A percentile compares a stretch with the other conserved stretches of the same genome.
phyloP scores from a whole-genome alignment of 2,888 invertebrate species.

The Sinotaia quadrata region DNA sequence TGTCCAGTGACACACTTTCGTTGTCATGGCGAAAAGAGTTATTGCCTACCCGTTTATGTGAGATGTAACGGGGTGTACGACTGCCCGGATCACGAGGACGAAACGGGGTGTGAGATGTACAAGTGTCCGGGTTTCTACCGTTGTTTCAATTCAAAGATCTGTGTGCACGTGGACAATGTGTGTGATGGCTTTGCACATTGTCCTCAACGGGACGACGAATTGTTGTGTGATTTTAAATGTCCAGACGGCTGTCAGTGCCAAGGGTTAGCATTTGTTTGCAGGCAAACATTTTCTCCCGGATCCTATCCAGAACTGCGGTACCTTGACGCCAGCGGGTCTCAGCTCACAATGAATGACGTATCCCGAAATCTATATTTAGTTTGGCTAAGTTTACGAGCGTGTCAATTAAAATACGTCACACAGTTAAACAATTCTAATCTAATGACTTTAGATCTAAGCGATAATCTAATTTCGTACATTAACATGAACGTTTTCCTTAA shows the following conservation, averaged over 20 bases:
- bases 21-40: not conserved
- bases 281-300: not conserved
- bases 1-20: slow-evolving; percentile 5
- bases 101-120: not conserved
- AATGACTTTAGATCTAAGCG: not conserved
- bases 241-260: not conserved
- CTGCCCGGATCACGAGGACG: slow-evolving; percentile 8
- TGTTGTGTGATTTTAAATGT: not conserved
- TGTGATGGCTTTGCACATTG: slow-evolving; percentile 3
- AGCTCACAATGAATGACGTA: not conserved
- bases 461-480: not conserved
- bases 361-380: too few relatives aligned
- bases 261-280: not conserved
- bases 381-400: too few relatives aligned
- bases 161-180: not conserved
- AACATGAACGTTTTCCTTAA: not conserved
- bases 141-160: not conserved
- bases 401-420: too few relatives aligned
- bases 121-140: slow-evolving; percentile 1
- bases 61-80: not conserved
- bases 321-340: not conserved
- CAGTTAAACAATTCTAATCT: not conserved
- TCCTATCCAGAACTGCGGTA: not conserved
- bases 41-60: slow-evolving; percentile 5
- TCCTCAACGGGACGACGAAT: slow-evolving; percentile 4